A percentile compares a stretch with the other conserved stretches of the same genome.
phyloP scores from a whole-genome alignment of 1,140 invertebrate species.

The Aethina tumida region DNA sequence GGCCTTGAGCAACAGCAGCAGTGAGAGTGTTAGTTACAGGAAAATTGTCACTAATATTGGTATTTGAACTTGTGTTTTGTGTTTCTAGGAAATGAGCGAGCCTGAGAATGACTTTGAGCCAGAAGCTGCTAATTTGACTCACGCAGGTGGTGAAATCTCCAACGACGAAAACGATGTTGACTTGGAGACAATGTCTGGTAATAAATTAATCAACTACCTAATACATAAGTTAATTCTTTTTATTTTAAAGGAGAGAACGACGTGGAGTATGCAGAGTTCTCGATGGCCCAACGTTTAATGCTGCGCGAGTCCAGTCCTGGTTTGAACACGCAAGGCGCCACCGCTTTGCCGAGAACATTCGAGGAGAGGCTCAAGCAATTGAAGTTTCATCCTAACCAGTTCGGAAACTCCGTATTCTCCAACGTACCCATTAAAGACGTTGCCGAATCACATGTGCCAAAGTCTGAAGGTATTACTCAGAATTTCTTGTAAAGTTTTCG shows the following conservation, averaged over 20 bases:
- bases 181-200: constrained; percentile 61
- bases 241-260: constrained; percentile 55
- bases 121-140: constrained; percentile 35
- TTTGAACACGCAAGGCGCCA: constrained; percentile 14
- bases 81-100: constrained; percentile 57
- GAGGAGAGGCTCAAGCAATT: constrained; percentile 29
- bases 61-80: constrained; percentile 14
- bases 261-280: constrained; percentile 58
- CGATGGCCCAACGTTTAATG: constrained; percentile 37
- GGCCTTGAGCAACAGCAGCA: constrained; percentile 40
- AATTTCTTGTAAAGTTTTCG: too few relatives aligned
- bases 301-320: constrained; percentile 20
- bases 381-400: too few relatives aligned
- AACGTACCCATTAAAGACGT: too few relatives aligned
- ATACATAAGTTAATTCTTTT: constrained; percentile 4
- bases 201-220: constrained; percentile 4
- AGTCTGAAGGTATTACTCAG: too few relatives aligned
- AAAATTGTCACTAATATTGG: too few relatives aligned
- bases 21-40: constrained; percentile 31
- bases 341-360: constrained; percentile 17
- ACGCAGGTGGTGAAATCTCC: constrained; percentile 34
- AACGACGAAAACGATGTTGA: constrained; percentile 37
- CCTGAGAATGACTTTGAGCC: constrained; percentile 49
- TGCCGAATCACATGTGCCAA: too few relatives aligned
- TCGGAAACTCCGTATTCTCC: too few relatives aligned